These are phyloP conservation scores for Nibea albiflora DNA, from an alignment of 2,113 vertebrate species.

Conservation along the genomic window DNA sequence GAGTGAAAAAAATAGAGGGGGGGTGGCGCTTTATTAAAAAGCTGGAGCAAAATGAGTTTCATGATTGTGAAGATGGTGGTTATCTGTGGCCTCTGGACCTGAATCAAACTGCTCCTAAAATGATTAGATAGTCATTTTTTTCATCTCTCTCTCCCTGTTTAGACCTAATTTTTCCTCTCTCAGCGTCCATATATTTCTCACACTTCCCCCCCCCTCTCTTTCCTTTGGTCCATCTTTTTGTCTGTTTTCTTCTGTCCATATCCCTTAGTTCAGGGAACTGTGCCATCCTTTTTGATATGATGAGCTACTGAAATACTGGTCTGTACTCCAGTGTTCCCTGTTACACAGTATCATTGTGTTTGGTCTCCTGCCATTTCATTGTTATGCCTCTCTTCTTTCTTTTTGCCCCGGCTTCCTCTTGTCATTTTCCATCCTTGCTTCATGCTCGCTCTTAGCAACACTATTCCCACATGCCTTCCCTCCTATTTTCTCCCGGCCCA, in stretches of 20 bases:
- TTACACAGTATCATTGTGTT: slow-evolving; percentile 33
- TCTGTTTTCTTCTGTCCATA: background rate
- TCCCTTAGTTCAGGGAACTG: background rate
- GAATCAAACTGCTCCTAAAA: slow-evolving; percentile 66
- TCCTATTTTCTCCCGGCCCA: slow-evolving; percentile 51
- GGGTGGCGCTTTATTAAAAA: slow-evolving; percentile 75
- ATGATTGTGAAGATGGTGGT: slow-evolving; percentile 71
- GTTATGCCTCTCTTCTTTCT: slow-evolving; percentile 24
- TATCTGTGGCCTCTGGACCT: slow-evolving; percentile 69
- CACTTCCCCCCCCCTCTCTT: slow-evolving; percentile 3
- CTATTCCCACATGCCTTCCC: slow-evolving; percentile 60
- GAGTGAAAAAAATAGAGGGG: slow-evolving; percentile 27
- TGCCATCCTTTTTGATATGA: slow-evolving; percentile 13
- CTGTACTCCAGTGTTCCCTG: slow-evolving; percentile 17
- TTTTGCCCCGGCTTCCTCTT: slow-evolving; percentile 23
- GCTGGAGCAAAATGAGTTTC: slow-evolving; percentile 73
- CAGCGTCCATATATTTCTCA: background rate
- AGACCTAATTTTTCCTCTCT: background rate
- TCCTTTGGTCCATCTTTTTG: slow-evolving; percentile 14
- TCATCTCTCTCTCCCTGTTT: slow-evolving; percentile 15
- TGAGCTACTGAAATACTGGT: background rate
- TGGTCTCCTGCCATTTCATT: slow-evolving; percentile 49
- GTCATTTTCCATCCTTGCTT: slow-evolving; percentile 42
- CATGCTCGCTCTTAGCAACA: slow-evolving; percentile 34
- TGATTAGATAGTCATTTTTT: slow-evolving; percentile 67